These are phyloP conservation scores for Epicauta chinensis DNA, from an alignment of 1,140 invertebrate genomes.

Conservation along the genomic window DNA sequence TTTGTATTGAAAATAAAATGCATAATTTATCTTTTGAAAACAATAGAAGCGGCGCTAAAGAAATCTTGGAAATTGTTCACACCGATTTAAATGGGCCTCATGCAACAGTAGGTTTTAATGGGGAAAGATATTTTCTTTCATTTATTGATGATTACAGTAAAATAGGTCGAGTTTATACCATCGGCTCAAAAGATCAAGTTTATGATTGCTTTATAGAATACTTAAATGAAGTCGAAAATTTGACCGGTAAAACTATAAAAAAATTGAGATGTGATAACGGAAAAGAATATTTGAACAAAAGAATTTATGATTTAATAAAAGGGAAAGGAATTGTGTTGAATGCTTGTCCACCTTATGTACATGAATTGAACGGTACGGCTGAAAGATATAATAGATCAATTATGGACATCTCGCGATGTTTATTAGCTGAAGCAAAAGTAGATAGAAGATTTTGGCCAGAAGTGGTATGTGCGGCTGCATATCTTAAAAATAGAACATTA, in stretches of 20 bases:
- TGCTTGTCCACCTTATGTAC: conserved; percentile 38
- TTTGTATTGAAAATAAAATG: conserved; percentile 25
- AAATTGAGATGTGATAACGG: no score
- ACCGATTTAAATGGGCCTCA: conserved; percentile 40
- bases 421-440: conserved; percentile 30
- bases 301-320: neutral
- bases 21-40: conserved; percentile 42
- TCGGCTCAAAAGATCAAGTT: no score
- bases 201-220: no score
- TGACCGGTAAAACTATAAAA: no score
- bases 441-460: conserved; percentile 38
- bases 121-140: conserved; percentile 28
- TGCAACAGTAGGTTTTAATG: conserved; percentile 32
- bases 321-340: conserved; percentile 34
- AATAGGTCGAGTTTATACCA: no score
- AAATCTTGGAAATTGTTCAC: conserved; percentile 36
- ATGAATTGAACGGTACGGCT: conserved; percentile 28
- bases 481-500: no score
- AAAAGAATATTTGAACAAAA: no score
- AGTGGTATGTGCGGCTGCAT: conserved; percentile 24
- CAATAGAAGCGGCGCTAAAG: conserved; percentile 16
- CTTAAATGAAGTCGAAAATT: no score
- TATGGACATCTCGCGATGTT: conserved; percentile 24
- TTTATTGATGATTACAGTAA: conserved; percentile 11
- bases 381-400: conserved; percentile 38